Percentiles rank a stretch among this genome's conserved stretches.
Conservation (phyloP, 2,113 vertebrate species). For the Malurus cyaneus region DNA sequence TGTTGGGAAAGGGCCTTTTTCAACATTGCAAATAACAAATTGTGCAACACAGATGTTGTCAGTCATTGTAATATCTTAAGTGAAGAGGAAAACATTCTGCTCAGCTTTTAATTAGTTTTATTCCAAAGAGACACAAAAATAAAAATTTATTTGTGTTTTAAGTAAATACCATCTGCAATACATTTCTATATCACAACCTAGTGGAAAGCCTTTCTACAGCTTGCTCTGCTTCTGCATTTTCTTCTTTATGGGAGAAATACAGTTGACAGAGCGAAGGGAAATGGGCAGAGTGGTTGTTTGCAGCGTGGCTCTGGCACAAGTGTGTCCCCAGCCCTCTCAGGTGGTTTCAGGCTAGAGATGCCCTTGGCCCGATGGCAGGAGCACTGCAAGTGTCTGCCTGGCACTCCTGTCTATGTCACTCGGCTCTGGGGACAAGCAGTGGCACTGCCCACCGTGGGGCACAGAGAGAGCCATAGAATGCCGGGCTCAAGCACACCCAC, state of each 20-base stretch:
- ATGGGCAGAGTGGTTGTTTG: fast-evolving
- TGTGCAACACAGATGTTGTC: background rate
- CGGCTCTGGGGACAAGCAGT: background rate
- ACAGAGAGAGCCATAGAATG: fast-evolving
- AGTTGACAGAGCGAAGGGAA: background rate
- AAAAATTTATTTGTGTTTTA: background rate
- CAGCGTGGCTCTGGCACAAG: fast-evolving
- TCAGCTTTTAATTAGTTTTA: conserved; percentile 15
- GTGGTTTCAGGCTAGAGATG: fast-evolving
- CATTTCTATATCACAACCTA: background rate
- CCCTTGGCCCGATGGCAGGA: background rate
- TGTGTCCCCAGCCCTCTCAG: background rate
- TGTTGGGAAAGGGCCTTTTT: background rate
- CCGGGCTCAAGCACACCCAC: background rate
- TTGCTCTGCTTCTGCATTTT: background rate
- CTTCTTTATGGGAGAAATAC: background rate
- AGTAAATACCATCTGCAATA: background rate
- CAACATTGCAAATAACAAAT: background rate
- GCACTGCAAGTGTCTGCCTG: background rate
- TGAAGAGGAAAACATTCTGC: background rate
- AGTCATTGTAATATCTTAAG: conserved; percentile 15
- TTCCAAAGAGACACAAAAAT: background rate
- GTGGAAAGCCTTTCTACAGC: background rate
- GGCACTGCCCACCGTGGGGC: fast-evolving
- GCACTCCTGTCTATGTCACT: fast-evolving